A percentile compares a stretch with the other conserved stretches of the same genome.
These are phyloP conservation scores for Muscicapa adusta DNA, from an alignment of 2,113 vertebrate genomes.

Conservation along the genomic window DNA sequence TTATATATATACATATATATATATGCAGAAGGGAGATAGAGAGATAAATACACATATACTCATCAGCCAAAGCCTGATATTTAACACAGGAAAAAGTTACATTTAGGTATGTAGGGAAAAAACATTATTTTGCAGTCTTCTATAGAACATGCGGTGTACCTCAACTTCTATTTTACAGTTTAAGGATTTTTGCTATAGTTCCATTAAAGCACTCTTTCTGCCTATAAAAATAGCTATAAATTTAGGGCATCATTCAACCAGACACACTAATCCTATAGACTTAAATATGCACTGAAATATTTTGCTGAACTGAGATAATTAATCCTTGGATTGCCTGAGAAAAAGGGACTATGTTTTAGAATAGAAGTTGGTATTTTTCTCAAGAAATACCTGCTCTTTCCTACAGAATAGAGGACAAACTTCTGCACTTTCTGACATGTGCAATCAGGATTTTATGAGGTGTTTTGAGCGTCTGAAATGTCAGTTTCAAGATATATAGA, in stretches of 20 bases:
- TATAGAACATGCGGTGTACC: not conserved
- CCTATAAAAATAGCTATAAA: not conserved
- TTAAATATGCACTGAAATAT: not conserved
- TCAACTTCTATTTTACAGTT: not conserved
- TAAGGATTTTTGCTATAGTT: not conserved
- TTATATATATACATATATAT: accelerated
- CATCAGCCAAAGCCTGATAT: not conserved
- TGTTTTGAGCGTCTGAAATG: not conserved
- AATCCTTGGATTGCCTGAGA: not conserved
- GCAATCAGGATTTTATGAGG: not conserved
- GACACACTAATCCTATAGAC: slow-evolving; percentile 8
- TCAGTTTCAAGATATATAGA: not conserved
- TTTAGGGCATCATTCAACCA: not conserved
- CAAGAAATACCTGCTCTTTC: not conserved
- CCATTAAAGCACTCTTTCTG: not conserved
- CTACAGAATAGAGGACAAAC: not conserved
- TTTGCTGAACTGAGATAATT: not conserved
- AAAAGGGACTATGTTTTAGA: not conserved
- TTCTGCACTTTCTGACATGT: not conserved
- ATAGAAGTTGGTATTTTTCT: not conserved
- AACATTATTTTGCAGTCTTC: not conserved
- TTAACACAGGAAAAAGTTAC: not conserved
- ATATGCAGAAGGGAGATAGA: not conserved
- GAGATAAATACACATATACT: not conserved
- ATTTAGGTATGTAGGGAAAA: accelerated